Percentiles rank a stretch among this genome's conserved stretches.
Conservation (phyloP, 2,113 vertebrate species). For the Sardina pilchardus region DNA sequence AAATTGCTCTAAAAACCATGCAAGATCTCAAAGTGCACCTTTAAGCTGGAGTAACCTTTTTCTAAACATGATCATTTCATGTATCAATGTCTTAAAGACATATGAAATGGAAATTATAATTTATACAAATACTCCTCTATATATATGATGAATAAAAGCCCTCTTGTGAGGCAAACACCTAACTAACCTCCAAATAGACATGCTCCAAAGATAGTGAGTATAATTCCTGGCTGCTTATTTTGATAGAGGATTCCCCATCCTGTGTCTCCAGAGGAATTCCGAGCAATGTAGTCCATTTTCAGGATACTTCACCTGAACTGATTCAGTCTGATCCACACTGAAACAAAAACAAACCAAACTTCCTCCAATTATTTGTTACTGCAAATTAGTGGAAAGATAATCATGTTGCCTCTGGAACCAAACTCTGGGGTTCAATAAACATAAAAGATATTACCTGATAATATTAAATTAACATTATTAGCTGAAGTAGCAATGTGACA, state of each 20-base stretch:
- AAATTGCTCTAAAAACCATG: too few species aligned
- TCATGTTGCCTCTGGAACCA: too few species aligned
- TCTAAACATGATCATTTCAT: too few species aligned
- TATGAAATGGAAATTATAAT: too few species aligned
- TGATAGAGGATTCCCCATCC: conserved; percentile 7
- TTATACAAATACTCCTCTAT: too few species aligned
- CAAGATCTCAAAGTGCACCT: too few species aligned
- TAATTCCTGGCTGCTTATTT: neutral
- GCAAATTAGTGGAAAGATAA: too few species aligned
- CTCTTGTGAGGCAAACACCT: neutral
- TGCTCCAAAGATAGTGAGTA: conserved; percentile 36
- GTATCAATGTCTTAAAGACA: neutral
- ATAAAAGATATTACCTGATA: neutral
- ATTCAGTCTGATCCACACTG: neutral
- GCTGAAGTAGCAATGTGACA: neutral
- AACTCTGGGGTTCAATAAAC: neutral
- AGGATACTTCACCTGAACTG: neutral
- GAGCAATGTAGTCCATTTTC: neutral
- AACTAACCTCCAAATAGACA: conserved; percentile 45
- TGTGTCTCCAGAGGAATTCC: neutral
- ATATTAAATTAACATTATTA: neutral
- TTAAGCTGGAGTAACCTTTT: too few species aligned
- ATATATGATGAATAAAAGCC: too few species aligned
- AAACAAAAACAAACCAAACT: neutral
- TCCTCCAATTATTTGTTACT: too few species aligned